phyloP scores from a whole-genome alignment of 2,888 invertebrate genomes.

The Trissolcus japonicus region DNA sequence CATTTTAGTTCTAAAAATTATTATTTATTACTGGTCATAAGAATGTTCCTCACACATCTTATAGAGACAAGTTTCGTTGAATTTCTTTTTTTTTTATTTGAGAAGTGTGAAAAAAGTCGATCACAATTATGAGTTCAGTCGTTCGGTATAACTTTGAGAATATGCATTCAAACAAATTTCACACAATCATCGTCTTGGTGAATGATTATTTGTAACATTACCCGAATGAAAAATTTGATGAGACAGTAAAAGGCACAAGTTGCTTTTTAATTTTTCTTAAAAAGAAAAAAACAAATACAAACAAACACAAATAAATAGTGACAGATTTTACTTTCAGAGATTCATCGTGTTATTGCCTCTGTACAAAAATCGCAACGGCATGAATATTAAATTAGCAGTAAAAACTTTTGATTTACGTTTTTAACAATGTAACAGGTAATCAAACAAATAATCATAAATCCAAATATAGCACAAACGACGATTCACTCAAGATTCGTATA shows the following conservation, averaged over 20 bases:
- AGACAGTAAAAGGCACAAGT: too few relatives aligned
- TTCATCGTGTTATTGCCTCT: neutral
- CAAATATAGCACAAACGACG: neutral
- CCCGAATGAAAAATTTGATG: too few relatives aligned
- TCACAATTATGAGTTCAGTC: constrained; percentile 19
- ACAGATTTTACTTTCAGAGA: neutral
- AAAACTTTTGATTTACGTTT: neutral
- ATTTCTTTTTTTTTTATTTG: neutral
- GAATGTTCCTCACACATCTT: too few relatives aligned
- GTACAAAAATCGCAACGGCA: too few relatives aligned
- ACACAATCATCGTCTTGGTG: neutral
- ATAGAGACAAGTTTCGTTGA: too few relatives aligned
- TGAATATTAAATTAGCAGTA: neutral
- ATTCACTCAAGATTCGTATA: constrained; percentile 8
- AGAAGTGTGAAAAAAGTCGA: constrained; percentile 3
- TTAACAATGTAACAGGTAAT: neutral
- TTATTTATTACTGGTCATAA: constrained; percentile 14
- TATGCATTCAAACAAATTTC: constrained; percentile 13
- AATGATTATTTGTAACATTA: too few relatives aligned
- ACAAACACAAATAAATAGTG: neutral
- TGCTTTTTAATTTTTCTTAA: too few relatives aligned
- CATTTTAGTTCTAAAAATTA: constrained; percentile 8
- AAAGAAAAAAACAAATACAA: neutral
- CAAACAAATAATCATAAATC: neutral
- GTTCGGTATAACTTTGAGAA: constrained; percentile 10